Evolutionary conservation across 1,140 invertebrate species (phyloP).

Genomic region (Homarus americanus): DNA sequence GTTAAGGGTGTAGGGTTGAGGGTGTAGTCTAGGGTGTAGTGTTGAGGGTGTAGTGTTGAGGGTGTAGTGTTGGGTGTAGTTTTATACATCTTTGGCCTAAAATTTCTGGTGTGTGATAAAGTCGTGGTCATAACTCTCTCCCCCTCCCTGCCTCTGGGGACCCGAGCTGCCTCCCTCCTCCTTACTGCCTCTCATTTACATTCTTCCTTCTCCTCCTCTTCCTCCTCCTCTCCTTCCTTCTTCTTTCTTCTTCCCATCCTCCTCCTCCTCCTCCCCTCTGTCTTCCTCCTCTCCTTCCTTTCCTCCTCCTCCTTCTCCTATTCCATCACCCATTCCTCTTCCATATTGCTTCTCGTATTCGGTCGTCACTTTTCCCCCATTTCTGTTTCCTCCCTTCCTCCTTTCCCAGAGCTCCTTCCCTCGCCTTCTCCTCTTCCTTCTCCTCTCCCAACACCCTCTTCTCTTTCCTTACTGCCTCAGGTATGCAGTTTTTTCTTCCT

Average conservation of each 20-base stretch:
- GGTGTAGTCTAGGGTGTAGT: neutral
- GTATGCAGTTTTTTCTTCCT: neutral
- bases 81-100: neutral
- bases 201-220: neutral
- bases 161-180: neutral
- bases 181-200: neutral
- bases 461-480: too few relatives aligned
- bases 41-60: neutral
- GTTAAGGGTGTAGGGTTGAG: neutral
- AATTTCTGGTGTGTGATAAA: neutral
- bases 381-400: too few relatives aligned
- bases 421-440: too few relatives aligned
- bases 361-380: too few relatives aligned
- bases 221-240: neutral
- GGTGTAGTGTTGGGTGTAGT: neutral
- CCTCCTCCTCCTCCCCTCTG: neutral
- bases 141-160: neutral
- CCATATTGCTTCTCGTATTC: neutral
- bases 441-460: neutral
- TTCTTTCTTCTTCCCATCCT: neutral
- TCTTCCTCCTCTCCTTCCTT: neutral
- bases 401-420: too few relatives aligned
- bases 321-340: neutral
- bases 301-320: neutral
- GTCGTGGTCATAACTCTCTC: neutral